Evolutionary conservation across 1,140 invertebrate genomes (phyloP).

Genomic region (Cydia fagiglandana): DNA sequence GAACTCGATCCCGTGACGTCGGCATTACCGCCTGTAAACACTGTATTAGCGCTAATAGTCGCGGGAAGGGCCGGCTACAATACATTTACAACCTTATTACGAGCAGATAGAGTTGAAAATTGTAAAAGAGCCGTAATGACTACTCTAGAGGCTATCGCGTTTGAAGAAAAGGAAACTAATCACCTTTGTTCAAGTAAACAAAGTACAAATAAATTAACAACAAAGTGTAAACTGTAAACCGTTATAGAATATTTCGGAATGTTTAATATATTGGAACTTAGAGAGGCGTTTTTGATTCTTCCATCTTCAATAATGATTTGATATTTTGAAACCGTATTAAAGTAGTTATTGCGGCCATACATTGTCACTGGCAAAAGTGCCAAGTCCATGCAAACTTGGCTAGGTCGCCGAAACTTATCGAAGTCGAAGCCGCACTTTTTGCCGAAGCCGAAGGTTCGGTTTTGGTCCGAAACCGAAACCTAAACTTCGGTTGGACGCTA

Average conservation of each 20-base stretch:
- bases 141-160: background rate
- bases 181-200: constrained; percentile 17
- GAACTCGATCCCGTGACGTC: constrained; percentile 25
- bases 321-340: too few relatives aligned
- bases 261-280: background rate
- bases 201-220: background rate
- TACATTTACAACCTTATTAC: background rate
- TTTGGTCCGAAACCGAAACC: too few relatives aligned
- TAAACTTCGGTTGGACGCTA: too few relatives aligned
- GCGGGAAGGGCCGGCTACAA: background rate
- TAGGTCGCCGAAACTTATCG: too few relatives aligned
- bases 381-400: too few relatives aligned
- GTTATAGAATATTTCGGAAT: background rate
- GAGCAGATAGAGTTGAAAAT: background rate
- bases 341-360: too few relatives aligned
- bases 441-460: too few relatives aligned
- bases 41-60: constrained; percentile 4
- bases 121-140: background rate
- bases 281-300: too few relatives aligned
- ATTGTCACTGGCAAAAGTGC: too few relatives aligned
- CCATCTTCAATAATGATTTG: too few relatives aligned
- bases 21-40: constrained; percentile 21
- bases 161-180: background rate
- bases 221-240: background rate
- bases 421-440: too few relatives aligned